These are phyloP conservation scores for Ptiloglossa arizonensis DNA, from an alignment of 1,140 invertebrate species.

Conservation along the genomic window DNA sequence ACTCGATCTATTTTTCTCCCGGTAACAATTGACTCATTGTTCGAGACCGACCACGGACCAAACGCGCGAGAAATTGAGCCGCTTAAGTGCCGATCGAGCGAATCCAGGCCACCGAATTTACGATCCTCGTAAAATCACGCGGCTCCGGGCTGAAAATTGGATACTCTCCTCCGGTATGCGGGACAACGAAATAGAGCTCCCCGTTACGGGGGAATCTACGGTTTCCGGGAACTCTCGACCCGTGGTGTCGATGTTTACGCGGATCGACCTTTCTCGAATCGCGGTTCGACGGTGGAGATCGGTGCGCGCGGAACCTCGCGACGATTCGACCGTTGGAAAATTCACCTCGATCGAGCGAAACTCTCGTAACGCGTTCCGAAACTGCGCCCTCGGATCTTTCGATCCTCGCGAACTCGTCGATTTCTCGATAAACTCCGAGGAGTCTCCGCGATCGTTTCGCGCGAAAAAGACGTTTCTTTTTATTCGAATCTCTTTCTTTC, in stretches of 20 bases:
- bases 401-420: background rate
- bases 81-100: constrained; percentile 20
- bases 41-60: constrained; percentile 7
- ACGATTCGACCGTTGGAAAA: background rate
- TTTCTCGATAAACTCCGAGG: too few relatives aligned
- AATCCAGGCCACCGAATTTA: constrained; percentile 22
- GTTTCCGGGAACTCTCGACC: background rate
- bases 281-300: too few relatives aligned
- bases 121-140: constrained; percentile 9
- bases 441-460: too few relatives aligned
- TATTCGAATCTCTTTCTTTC: too few relatives aligned
- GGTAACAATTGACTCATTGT: constrained; percentile 37
- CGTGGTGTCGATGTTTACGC: background rate
- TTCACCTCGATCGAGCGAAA: constrained; percentile 10
- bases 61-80: constrained; percentile 36
- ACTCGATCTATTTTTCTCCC: constrained; percentile 19
- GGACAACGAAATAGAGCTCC: background rate
- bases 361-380: background rate
- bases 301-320: too few relatives aligned
- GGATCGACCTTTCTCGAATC: background rate
- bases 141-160: background rate
- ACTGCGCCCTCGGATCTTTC: background rate
- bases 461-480: too few relatives aligned
- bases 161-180: background rate
- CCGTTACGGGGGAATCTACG: background rate